A percentile compares a stretch with the other conserved stretches of the same genome.
These are phyloP conservation scores for Atta texana DNA, from an alignment of 1,140 invertebrate genomes.

Conservation along the genomic window DNA sequence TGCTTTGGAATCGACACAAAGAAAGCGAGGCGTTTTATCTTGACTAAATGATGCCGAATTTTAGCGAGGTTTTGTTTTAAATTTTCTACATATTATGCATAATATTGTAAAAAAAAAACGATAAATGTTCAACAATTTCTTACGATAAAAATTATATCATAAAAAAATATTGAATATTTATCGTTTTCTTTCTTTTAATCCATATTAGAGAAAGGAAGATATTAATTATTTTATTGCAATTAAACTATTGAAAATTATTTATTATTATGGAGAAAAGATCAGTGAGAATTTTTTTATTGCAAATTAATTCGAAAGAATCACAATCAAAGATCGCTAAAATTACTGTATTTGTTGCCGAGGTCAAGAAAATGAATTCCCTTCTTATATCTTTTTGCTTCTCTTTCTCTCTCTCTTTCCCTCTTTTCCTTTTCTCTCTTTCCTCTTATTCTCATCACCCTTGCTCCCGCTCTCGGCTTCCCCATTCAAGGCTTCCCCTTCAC, in stretches of 20 bases:
- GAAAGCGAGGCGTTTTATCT: constrained; percentile 65
- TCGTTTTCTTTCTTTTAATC: neutral
- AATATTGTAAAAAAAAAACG: neutral
- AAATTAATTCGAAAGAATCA: neutral
- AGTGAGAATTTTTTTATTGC: constrained; percentile 1
- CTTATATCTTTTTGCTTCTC: constrained; percentile 71
- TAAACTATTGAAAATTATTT: constrained; percentile 10
- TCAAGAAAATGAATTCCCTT: constrained; percentile 83
- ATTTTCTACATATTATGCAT: neutral
- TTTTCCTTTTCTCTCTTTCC: constrained; percentile 74
- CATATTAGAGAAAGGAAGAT: neutral
- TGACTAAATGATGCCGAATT: constrained; percentile 29
- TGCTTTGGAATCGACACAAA: constrained; percentile 70
- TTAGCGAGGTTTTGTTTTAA: constrained; percentile 11
- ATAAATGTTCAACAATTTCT: neutral
- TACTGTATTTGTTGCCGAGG: constrained; percentile 80
- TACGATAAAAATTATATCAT: neutral
- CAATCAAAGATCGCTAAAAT: neutral
- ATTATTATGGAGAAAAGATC: neutral
- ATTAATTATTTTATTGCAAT: neutral
- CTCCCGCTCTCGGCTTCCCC: constrained; percentile 75
- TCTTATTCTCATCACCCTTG: constrained; percentile 66
- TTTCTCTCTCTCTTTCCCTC: constrained; percentile 55
- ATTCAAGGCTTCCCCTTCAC: constrained; percentile 82
- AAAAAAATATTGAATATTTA: neutral